These are phyloP conservation scores for Grapholita molesta DNA, from an alignment of 1,140 invertebrate genomes.

Conservation along the genomic window DNA sequence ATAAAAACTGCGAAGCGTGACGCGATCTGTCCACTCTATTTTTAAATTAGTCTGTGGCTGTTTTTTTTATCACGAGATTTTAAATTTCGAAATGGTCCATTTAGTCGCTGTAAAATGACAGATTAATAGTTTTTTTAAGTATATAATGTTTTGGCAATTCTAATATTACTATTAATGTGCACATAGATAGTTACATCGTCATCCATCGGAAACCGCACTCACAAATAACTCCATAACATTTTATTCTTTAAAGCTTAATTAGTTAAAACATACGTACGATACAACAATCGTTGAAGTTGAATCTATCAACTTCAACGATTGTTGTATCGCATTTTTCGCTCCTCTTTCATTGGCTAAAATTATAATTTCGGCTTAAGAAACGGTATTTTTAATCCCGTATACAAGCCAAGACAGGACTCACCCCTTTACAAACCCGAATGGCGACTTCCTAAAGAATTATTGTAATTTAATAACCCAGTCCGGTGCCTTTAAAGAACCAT, in stretches of 20 bases:
- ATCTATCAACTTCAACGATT: too few species aligned
- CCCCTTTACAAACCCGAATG: slow-evolving; percentile 27
- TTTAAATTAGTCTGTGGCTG: neutral
- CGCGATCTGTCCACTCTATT: neutral
- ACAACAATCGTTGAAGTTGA: too few species aligned
- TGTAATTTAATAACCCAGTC: slow-evolving; percentile 69
- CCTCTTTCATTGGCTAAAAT: neutral
- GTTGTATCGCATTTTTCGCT: neutral
- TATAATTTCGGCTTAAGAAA: neutral
- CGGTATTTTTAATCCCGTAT: slow-evolving; percentile 4
- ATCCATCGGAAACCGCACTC: too few species aligned
- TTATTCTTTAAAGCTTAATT: too few species aligned
- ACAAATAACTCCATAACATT: too few species aligned
- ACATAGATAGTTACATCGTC: too few species aligned
- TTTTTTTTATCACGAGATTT: slow-evolving; percentile 1
- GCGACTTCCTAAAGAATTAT: slow-evolving; percentile 50
- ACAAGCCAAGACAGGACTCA: slow-evolving; percentile 20
- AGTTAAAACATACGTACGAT: too few species aligned
- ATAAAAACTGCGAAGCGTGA: slow-evolving; percentile 2
- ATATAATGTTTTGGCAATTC: neutral
- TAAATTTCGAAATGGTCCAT: neutral
- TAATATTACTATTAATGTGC: too few species aligned
- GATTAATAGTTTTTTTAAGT: neutral
- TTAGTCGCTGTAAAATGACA: neutral
- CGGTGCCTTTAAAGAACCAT: slow-evolving; percentile 42